Evolutionary conservation across 2,113 vertebrate genomes (phyloP), one percentile per base, ranked within the genome.

Genomic region (Daubentonia madagascariensis): DNA sequence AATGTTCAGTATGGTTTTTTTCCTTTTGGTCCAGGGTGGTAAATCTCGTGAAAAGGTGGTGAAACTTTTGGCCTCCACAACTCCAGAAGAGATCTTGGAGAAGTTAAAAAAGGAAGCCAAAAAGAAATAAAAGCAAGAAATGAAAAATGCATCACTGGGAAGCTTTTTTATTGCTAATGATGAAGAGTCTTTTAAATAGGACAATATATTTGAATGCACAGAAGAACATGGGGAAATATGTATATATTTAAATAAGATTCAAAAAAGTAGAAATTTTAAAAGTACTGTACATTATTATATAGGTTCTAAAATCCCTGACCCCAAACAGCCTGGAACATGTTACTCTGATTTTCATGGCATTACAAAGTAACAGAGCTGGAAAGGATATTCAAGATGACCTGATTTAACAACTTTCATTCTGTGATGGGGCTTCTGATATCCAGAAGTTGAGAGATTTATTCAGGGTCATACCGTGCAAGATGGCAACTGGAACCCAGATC

Each of bases 11-110:
- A 18, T 37, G 35, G 63, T 48, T 25, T 88, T 97, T 87, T 85
- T 73, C 70, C 96, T 70, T 98, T 92, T 94, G 54, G 80, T 97
- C 85, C 96, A 99, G 99, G 99, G 99, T 76, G 99, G 98, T 97
- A 99, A 99, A 98, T 99, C 99, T 70, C 99, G 99, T 97, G 99
- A 99, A 94, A 99, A 99, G 97, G 95, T 99, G 50, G 98, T 99
- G 96, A 99, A 99, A 97, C 98, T 99, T 97, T 98, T 99, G 95
- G 98, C 98, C 14, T 96, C 98, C 0, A 92, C 99, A 25, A 99
- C 98, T 80, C 98, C 99, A 40, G 99, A 99, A 81, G 99, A 99
- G 59, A 98, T 99, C 96, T 97, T 99, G 96, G 98, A 99, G 97
- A 99, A 99, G 96, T 98, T 99, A 95, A 99, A 98, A 97, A 98